phyloP scores from a whole-genome alignment of 2,888 invertebrate species.

The Horisme vitalbata region DNA sequence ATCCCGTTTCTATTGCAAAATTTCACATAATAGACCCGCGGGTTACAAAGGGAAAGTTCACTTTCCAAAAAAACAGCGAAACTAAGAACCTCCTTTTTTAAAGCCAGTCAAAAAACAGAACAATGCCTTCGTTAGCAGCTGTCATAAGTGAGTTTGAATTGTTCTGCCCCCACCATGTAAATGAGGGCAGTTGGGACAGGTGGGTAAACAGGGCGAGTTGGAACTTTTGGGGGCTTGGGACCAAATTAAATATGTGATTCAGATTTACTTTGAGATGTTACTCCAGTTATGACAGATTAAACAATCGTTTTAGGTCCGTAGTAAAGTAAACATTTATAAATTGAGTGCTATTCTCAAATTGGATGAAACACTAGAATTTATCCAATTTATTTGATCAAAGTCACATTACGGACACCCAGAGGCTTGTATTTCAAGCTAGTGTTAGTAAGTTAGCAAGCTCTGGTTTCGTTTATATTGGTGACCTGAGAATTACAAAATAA shows the following conservation, averaged over 20 bases:
- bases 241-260: slow-evolving; percentile 11
- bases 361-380: no score
- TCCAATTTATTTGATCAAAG: no score
- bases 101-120: slow-evolving; percentile 15
- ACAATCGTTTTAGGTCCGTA: no score
- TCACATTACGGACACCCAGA: no score
- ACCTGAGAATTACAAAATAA: no score
- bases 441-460: no score
- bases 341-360: no score
- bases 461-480: no score
- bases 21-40: slow-evolving; percentile 6
- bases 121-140: slow-evolving; percentile 26
- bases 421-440: no score
- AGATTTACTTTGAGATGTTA: slow-evolving; percentile 2
- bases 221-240: slow-evolving; percentile 2
- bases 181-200: slow-evolving; percentile 8
- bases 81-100: no score
- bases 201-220: slow-evolving; percentile 6
- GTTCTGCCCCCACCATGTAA: slow-evolving; percentile 14
- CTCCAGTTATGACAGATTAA: neutral
- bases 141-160: slow-evolving; percentile 31
- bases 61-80: slow-evolving; percentile 14
- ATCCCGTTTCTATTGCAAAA: no score
- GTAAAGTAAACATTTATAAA: no score
- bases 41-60: slow-evolving; percentile 23